Conservation (phyloP, 1,140 invertebrate species). For the Nixonia krombeini region DNA sequence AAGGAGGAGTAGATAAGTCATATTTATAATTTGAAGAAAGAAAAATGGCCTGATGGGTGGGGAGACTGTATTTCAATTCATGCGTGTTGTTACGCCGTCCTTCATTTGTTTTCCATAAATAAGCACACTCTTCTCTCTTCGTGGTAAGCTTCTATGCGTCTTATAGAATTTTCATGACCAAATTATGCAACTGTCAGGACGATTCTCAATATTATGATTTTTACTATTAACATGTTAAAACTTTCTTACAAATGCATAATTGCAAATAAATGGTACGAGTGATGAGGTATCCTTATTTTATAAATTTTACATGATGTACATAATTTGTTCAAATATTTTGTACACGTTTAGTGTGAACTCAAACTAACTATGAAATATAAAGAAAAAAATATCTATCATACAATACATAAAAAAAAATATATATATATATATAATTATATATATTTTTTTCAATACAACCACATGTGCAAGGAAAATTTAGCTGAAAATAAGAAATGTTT, state of each 20-base stretch:
- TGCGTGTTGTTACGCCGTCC: slow-evolving; percentile 40
- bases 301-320: slow-evolving; percentile 39
- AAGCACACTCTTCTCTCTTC: slow-evolving; percentile 42
- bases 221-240: slow-evolving; percentile 28
- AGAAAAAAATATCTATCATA: slow-evolving; percentile 29
- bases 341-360: slow-evolving; percentile 10
- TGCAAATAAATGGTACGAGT: slow-evolving; percentile 10
- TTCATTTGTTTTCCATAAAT: slow-evolving; percentile 54
- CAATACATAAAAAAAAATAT: too few relatives aligned
- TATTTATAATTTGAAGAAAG: slow-evolving; percentile 42
- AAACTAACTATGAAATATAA: slow-evolving; percentile 9
- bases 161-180: slow-evolving; percentile 36
- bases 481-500: too few relatives aligned
- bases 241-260: slow-evolving; percentile 27
- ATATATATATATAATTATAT: too few relatives aligned
- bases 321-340: slow-evolving; percentile 15
- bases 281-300: slow-evolving; percentile 31
- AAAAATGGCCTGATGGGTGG: slow-evolving; percentile 25
- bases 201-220: slow-evolving; percentile 40
- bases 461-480: too few relatives aligned
- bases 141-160: slow-evolving; percentile 43
- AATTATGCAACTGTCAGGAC: slow-evolving; percentile 43
- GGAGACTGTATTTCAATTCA: slow-evolving; percentile 31
- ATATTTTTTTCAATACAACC: too few relatives aligned
- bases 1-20: slow-evolving; percentile 64